Percentiles rank a stretch among this genome's conserved stretches.
These are phyloP conservation scores for Larimichthys polyactis DNA, from an alignment of 2,113 vertebrate species.

Conservation along the genomic window DNA sequence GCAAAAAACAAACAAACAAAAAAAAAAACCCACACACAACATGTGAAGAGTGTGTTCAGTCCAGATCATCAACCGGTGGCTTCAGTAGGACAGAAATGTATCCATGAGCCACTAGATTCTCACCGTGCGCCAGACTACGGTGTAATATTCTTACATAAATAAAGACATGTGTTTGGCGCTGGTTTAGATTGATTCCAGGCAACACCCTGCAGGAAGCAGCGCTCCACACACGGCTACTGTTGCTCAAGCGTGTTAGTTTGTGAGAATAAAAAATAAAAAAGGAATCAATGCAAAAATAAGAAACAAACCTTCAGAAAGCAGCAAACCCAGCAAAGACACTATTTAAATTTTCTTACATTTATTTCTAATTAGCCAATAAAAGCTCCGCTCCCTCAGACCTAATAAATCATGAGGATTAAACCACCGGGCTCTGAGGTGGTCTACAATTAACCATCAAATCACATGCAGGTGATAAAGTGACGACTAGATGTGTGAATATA, in stretches of 20 bases:
- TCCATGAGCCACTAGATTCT: background rate
- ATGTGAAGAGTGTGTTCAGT: background rate
- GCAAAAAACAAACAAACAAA: background rate
- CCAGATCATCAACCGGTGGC: conserved; percentile 13
- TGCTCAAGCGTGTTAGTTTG: background rate
- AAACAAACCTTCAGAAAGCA: background rate
- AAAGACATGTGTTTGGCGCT: conserved; percentile 49
- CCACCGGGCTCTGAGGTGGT: conserved; percentile 19
- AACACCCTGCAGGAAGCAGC: conserved; percentile 58
- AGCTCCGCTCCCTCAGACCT: background rate
- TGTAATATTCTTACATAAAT: background rate
- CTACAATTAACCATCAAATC: conserved; percentile 20
- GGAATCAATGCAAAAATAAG: too few relatives aligned
- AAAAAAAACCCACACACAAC: background rate
- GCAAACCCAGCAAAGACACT: background rate
- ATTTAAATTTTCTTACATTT: background rate
- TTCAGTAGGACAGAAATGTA: background rate
- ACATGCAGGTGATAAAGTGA: background rate
- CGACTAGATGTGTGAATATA: background rate
- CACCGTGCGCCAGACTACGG: too few relatives aligned
- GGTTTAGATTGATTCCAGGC: conserved; percentile 38
- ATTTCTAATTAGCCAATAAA: background rate
- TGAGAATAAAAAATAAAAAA: background rate
- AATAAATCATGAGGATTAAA: conserved; percentile 19
- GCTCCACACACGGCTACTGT: conserved; percentile 6